phyloP scores from a whole-genome alignment of 2,113 vertebrate genomes.

The Bos javanicus region DNA sequence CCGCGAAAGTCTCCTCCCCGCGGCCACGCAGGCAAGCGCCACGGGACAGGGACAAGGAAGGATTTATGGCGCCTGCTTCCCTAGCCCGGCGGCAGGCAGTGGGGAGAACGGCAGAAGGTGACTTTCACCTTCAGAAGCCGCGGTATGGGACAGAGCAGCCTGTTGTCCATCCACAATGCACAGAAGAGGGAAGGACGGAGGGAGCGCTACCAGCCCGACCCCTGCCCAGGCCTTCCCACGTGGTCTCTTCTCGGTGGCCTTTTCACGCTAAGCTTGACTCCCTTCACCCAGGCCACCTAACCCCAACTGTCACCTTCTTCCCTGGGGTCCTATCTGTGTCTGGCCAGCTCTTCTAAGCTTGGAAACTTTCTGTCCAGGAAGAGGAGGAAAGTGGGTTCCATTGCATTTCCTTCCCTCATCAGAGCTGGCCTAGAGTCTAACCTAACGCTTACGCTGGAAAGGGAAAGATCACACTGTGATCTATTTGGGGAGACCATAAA shows the following conservation, averaged over 20 bases:
- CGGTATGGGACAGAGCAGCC: background rate
- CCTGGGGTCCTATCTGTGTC: background rate
- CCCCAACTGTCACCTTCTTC: background rate
- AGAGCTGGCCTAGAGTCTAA: background rate
- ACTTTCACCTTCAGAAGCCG: conserved; percentile 59
- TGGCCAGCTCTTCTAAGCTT: background rate
- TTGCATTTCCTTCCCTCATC: background rate
- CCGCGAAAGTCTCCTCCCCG: background rate
- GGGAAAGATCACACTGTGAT: background rate
- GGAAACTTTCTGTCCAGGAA: background rate
- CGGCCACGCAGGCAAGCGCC: background rate
- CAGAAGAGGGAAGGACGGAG: background rate
- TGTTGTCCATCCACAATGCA: background rate
- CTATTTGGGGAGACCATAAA: background rate
- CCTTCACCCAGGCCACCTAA: no score
- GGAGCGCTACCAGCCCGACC: background rate
- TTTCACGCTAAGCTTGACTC: no score
- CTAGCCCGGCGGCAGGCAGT: background rate
- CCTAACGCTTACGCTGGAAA: background rate
- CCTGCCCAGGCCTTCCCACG: background rate
- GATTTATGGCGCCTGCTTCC: conserved; percentile 61
- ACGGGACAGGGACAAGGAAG: conserved; percentile 38
- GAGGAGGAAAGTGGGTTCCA: background rate
- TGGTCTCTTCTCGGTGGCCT: background rate
- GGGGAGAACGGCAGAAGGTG: conserved; percentile 30